Evolutionary conservation across 2,888 invertebrate species (phyloP).

Genomic region (Epistrophe grossulariae): DNA sequence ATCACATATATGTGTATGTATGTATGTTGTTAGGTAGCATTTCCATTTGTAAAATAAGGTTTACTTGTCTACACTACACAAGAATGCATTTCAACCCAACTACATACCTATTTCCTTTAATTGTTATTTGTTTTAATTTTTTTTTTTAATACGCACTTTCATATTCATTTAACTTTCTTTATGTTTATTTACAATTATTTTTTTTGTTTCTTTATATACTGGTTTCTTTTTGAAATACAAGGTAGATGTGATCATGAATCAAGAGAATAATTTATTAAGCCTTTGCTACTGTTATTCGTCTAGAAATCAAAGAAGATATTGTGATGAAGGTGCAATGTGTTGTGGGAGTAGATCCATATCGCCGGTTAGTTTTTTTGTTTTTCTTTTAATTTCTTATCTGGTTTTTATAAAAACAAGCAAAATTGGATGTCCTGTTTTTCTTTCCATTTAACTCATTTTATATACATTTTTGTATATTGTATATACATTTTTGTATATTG

Average conservation of each 20-base stretch:
- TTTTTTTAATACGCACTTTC: slow-evolving; percentile 69
- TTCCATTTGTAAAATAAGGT: slow-evolving; percentile 47
- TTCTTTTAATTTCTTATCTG: slow-evolving; percentile 65
- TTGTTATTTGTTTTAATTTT: slow-evolving; percentile 48
- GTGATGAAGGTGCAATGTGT: slow-evolving; percentile 77
- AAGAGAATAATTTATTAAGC: slow-evolving; percentile 77
- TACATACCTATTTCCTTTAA: slow-evolving; percentile 54
- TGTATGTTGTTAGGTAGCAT: slow-evolving; percentile 37
- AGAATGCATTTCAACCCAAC: slow-evolving; percentile 61
- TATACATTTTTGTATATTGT: no score
- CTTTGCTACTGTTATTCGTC: slow-evolving; percentile 78
- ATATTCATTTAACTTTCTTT: slow-evolving; percentile 70
- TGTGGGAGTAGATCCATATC: slow-evolving; percentile 79
- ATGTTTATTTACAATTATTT: slow-evolving; percentile 75
- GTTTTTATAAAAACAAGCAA: slow-evolving; percentile 57
- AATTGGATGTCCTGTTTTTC: slow-evolving; percentile 47
- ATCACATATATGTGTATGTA: background rate
- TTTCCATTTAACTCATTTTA: slow-evolving; percentile 45
- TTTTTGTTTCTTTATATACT: slow-evolving; percentile 66
- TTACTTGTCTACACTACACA: slow-evolving; percentile 44
- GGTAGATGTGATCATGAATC: slow-evolving; percentile 78
- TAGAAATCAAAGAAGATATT: slow-evolving; percentile 75
- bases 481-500: no score
- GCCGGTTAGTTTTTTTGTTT: slow-evolving; percentile 80
- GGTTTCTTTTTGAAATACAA: slow-evolving; percentile 75